Evolutionary conservation across 1,140 invertebrate species (phyloP), one percentile per base, ranked within the genome.

Genomic region (Pseudobourletiella spinata): DNA sequence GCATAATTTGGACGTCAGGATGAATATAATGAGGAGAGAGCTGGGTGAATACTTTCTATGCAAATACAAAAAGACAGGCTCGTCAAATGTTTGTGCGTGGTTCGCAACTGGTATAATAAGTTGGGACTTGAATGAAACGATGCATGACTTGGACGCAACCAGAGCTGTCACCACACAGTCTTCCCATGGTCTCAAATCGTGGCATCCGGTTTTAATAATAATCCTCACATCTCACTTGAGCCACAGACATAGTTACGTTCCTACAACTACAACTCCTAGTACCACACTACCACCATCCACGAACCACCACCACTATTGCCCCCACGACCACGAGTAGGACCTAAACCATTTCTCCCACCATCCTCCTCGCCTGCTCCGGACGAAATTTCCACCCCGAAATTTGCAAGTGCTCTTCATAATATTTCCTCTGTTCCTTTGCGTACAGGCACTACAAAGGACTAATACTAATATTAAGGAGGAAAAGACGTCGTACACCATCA

Each of bases 71-170:
- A 51, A 51, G 48, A 51, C 48, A 51, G 48, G 25, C 48, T 51
- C 48, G 48, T 51, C 14, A 51, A 51, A 51, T 51, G 48, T 51
- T 25, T 51, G 48, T 51, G 48, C 22, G 48, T 51, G 48, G 48
- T 51, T 51, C 48, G 24, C 25, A 6, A n/a, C 8, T 6, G n/a
- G n/a, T n/a, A 51, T 51, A 51, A 51, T 51, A 25, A 51, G 48
- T 51, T 24, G n/a, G 48, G 48, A 51, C 48, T 51, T 51, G 24
- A 51, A 51, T 51, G 48, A 51, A 26, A 51, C 48, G 25, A 51
- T 51, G 48, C 48, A 51, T 51, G 48, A 24, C 25, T 51, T 51
- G 48, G 48, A 51, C 48, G 48, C 48, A 51, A 51, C 48, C 48
- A 51, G 28, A 51, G 48, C 48, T 51, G 48, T 51, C 48, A 51